Percentiles rank a stretch among this genome's conserved stretches.
phyloP scores from a whole-genome alignment of 2,113 vertebrate species.

The Macrotis lagotis region DNA sequence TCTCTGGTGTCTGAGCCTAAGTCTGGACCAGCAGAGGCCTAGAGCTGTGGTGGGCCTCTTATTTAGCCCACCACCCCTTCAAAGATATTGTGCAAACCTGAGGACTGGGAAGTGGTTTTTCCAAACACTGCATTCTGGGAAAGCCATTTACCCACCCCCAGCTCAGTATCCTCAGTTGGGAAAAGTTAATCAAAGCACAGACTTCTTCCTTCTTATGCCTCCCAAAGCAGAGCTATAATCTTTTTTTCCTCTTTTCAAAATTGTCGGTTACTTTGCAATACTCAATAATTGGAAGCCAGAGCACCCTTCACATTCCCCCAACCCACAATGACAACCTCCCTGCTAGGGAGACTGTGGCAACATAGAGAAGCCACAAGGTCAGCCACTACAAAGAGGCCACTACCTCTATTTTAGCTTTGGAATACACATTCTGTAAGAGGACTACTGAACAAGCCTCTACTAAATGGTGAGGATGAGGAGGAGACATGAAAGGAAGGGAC shows the following conservation, averaged over 20 bases:
- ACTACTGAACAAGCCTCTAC: constrained; percentile 32
- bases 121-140: neutral
- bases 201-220: neutral
- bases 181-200: neutral
- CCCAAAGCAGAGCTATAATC: neutral
- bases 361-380: accelerated
- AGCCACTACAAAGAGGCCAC: neutral
- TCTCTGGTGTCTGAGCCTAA: neutral
- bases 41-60: neutral
- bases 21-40: neutral
- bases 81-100: neutral
- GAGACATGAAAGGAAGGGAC: neutral
- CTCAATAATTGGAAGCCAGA: neutral
- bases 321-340: neutral
- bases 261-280: neutral
- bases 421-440: neutral
- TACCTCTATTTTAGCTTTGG: neutral
- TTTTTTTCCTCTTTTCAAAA: neutral
- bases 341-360: neutral
- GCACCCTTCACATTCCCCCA: neutral
- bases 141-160: neutral
- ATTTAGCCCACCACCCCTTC: neutral
- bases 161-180: neutral
- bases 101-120: neutral
- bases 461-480: constrained; percentile 17